phyloP scores from a whole-genome alignment of 1,140 invertebrate species.

The Zaprionus camerounensis region DNA sequence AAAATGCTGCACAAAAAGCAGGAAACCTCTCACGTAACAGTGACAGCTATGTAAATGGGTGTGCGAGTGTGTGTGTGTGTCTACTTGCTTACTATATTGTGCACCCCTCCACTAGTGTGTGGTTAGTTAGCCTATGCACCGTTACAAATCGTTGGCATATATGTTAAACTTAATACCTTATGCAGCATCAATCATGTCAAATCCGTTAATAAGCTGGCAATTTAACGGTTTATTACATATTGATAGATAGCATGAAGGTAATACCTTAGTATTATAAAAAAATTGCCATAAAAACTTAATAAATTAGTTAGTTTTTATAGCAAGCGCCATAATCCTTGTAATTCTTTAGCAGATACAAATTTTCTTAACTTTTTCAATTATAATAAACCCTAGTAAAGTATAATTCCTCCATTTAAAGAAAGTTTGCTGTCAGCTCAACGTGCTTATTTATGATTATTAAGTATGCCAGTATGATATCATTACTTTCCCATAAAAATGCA shows the following conservation, averaged over 20 bases:
- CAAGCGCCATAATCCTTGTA: not conserved
- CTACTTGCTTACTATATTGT: not conserved
- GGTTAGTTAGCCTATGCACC: slow-evolving; percentile 55
- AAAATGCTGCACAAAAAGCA: slow-evolving; percentile 71
- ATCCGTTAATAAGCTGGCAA: slow-evolving; percentile 4
- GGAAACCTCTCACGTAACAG: slow-evolving; percentile 60
- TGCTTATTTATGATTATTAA: not conserved
- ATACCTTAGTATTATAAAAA: not conserved
- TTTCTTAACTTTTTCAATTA: not conserved
- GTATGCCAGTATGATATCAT: slow-evolving; percentile 15
- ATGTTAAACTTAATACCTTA: slow-evolving; percentile 61
- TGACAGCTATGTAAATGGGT: slow-evolving; percentile 35
- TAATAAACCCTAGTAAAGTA: not conserved
- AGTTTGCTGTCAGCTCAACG: not conserved
- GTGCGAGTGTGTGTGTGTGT: slow-evolving; percentile 3
- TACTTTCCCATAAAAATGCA: slow-evolving; percentile 24
- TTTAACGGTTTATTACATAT: not conserved
- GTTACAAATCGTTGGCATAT: slow-evolving; percentile 50
- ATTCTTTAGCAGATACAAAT: too few relatives aligned
- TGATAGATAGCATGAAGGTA: not conserved
- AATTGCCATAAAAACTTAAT: not conserved
- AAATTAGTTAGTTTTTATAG: not conserved
- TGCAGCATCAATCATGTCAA: slow-evolving; percentile 37
- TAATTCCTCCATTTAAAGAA: not conserved
- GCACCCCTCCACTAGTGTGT: not conserved